Evolutionary conservation across 2,888 invertebrate genomes (phyloP).

Genomic region (Labia minor): DNA sequence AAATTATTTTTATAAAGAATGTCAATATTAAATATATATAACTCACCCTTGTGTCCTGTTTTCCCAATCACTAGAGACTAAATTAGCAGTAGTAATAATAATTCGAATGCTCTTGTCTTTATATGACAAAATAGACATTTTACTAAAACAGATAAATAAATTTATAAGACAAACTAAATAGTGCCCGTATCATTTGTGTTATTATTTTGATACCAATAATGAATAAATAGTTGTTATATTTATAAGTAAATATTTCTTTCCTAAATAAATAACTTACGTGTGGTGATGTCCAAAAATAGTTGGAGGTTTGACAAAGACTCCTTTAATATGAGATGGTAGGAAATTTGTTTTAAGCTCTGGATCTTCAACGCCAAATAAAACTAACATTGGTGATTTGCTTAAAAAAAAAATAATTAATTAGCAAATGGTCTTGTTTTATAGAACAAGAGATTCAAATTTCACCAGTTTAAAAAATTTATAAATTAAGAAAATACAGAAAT

Average conservation of each 20-base stretch:
- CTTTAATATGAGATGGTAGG: conserved; percentile 48
- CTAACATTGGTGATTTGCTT: conserved; percentile 57
- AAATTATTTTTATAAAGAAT: too few relatives aligned
- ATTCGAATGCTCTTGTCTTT: conserved; percentile 70
- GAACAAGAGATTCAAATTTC: too few relatives aligned
- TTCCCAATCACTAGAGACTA: conserved; percentile 86
- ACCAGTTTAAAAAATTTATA: too few relatives aligned
- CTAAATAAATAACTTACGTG: conserved; percentile 47
- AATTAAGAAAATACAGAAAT: too few relatives aligned
- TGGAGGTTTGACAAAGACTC: conserved; percentile 57
- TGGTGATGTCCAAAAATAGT: conserved; percentile 80
- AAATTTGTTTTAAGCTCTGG: conserved; percentile 42
- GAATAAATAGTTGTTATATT: too few relatives aligned
- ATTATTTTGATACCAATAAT: too few relatives aligned
- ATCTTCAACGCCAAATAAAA: conserved; percentile 67
- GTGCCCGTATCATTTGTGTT: too few relatives aligned
- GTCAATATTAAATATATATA: too few relatives aligned
- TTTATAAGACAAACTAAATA: too few relatives aligned
- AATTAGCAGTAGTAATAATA: conserved; percentile 83
- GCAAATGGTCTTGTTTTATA: too few relatives aligned
- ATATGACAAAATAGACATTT: conserved; percentile 80
- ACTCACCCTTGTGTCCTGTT: conserved; percentile 81
- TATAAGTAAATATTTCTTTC: not conserved
- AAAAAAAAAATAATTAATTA: conserved; percentile 28
- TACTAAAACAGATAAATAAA: conserved; percentile 42